phyloP scores from a whole-genome alignment of 2,113 vertebrate species.

The Ctenomys sociabilis region DNA sequence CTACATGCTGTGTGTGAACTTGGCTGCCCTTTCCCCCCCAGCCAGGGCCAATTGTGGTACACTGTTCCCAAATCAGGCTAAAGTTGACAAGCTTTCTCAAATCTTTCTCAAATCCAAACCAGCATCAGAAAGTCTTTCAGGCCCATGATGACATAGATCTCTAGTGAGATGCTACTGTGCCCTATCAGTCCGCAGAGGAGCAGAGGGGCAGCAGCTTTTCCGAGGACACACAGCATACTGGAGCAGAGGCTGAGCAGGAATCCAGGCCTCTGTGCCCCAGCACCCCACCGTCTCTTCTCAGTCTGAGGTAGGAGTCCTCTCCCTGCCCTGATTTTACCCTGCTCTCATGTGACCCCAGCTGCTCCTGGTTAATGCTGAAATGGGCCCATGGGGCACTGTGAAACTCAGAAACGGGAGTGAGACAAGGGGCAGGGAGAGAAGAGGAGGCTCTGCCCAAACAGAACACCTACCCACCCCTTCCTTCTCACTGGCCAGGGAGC shows the following conservation, averaged over 20 bases:
- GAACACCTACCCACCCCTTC: neutral
- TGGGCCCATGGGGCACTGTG: neutral
- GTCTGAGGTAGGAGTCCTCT: too few species aligned
- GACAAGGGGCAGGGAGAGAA: neutral
- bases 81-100: neutral
- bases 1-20: neutral
- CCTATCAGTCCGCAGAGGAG: neutral
- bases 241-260: neutral
- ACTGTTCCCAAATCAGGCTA: neutral
- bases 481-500: neutral
- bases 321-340: neutral
- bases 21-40: neutral
- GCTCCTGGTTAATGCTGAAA: slow-evolving; percentile 38
- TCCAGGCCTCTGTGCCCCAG: neutral
- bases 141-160: neutral
- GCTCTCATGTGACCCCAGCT: neutral
- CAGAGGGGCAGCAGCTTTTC: neutral
- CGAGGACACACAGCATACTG: neutral
- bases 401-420: neutral
- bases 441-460: neutral
- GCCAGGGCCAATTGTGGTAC: neutral
- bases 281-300: neutral
- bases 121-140: neutral
- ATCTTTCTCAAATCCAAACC: neutral
- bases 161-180: neutral